These are phyloP conservation scores for Clostera curtula DNA, from an alignment of 2,888 invertebrate genomes.

Conservation along the genomic window DNA sequence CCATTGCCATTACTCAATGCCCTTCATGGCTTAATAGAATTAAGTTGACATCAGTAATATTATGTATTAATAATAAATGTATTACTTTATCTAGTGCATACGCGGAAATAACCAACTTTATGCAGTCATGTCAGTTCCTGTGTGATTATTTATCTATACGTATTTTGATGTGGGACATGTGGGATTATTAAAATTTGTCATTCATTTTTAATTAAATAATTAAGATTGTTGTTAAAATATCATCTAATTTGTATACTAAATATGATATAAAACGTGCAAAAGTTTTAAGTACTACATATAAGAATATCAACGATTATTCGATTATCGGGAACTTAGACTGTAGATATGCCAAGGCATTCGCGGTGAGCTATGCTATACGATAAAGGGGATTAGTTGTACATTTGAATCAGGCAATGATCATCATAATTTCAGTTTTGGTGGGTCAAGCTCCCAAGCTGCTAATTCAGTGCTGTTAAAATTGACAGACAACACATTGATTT, in stretches of 20 bases:
- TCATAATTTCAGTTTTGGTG: too few species aligned
- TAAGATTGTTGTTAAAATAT: conserved; percentile 1
- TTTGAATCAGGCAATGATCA: too few species aligned
- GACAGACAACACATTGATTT: too few species aligned
- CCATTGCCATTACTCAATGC: conserved; percentile 20
- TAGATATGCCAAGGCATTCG: too few species aligned
- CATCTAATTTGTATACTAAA: not conserved
- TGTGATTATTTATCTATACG: conserved; percentile 14
- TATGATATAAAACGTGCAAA: not conserved
- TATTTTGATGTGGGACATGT: conserved; percentile 7
- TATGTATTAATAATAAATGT: conserved; percentile 1
- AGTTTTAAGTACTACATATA: too few species aligned
- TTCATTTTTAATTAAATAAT: not conserved
- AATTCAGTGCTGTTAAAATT: too few species aligned
- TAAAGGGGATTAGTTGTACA: too few species aligned
- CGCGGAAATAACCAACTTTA: conserved; percentile 7
- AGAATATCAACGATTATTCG: too few species aligned
- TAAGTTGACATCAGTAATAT: conserved; percentile 14
- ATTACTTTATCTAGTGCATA: conserved; percentile 1
- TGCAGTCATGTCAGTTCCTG: conserved; percentile 20
- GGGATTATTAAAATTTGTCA: conserved; percentile 6
- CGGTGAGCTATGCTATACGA: too few species aligned
- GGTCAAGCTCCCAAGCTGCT: too few species aligned
- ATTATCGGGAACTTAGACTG: too few species aligned
- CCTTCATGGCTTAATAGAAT: conserved; percentile 65